phyloP scores from a whole-genome alignment of 2,888 invertebrate genomes.

The Elmis aenea region DNA sequence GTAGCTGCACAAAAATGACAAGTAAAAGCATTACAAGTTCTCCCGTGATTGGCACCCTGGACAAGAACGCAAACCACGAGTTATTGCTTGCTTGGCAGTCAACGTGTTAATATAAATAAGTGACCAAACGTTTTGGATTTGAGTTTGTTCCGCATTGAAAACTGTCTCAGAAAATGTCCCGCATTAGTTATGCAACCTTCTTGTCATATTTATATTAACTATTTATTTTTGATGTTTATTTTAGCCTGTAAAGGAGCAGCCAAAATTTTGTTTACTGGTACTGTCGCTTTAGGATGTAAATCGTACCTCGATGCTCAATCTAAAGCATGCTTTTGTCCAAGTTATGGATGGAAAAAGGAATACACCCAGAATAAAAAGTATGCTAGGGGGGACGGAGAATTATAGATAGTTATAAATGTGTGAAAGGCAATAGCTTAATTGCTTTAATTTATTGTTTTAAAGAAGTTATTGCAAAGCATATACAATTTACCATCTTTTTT shows the following conservation, averaged over 20 bases:
- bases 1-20: too few relatives aligned
- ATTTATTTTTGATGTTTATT: slow-evolving; percentile 37
- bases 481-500: too few relatives aligned
- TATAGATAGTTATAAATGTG: slow-evolving; percentile 45
- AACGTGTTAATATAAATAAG: too few relatives aligned
- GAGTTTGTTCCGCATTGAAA: too few relatives aligned
- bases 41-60: too few relatives aligned
- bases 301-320: slow-evolving; percentile 80
- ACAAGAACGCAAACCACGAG: too few relatives aligned
- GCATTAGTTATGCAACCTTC: too few relatives aligned
- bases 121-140: too few relatives aligned
- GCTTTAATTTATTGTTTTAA: not conserved
- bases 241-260: slow-evolving; percentile 81
- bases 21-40: too few relatives aligned
- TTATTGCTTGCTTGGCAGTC: too few relatives aligned
- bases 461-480: not conserved
- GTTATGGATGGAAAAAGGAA: slow-evolving; percentile 32
- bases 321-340: slow-evolving; percentile 72
- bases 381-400: slow-evolving; percentile 35
- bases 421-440: slow-evolving; percentile 3
- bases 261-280: slow-evolving; percentile 80
- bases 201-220: too few relatives aligned
- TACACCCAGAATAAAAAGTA: slow-evolving; percentile 49
- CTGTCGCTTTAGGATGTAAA: slow-evolving; percentile 80
- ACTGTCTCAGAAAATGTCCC: too few relatives aligned